Evolutionary conservation across 2,888 invertebrate genomes (phyloP).

Genomic region (Orthosia cruda): DNA sequence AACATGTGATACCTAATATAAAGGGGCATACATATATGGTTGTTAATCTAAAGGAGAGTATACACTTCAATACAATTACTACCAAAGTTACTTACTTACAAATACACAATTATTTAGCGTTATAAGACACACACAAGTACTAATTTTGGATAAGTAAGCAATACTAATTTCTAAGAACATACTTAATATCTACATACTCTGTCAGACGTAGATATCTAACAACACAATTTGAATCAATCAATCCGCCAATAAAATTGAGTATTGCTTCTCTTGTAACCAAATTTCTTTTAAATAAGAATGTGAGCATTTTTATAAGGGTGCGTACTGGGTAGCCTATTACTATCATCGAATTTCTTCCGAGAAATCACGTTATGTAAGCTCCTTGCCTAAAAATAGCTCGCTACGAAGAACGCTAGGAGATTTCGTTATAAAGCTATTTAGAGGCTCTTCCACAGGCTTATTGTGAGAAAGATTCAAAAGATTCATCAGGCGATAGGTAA

Average conservation of each 20-base stretch:
- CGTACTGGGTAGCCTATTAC: background rate
- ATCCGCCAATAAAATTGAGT: conserved; percentile 33
- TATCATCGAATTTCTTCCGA: conserved; percentile 5
- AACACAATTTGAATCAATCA: conserved; percentile 43
- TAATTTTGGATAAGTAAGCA: background rate
- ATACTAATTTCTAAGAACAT: background rate
- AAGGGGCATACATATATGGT: no score
- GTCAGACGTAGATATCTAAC: background rate
- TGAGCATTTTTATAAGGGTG: conserved; percentile 12
- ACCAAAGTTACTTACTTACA: no score
- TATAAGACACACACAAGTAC: no score
- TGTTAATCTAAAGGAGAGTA: no score
- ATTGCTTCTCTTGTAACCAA: conserved; percentile 44
- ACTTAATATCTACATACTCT: background rate
- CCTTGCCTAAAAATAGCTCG: background rate
- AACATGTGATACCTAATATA: no score
- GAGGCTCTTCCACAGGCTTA: background rate
- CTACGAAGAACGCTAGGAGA: no score
- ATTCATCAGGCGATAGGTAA: no score
- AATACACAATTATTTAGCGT: no score
- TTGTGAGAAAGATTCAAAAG: no score
- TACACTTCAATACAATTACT: no score
- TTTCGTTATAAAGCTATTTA: background rate
- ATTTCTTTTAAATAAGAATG: conserved; percentile 46
- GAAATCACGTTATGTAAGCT: background rate